Base-by-base conservation (phyloP, 2,797 vertebrate genomes). In the Phylloscopus collybita region DNA sequence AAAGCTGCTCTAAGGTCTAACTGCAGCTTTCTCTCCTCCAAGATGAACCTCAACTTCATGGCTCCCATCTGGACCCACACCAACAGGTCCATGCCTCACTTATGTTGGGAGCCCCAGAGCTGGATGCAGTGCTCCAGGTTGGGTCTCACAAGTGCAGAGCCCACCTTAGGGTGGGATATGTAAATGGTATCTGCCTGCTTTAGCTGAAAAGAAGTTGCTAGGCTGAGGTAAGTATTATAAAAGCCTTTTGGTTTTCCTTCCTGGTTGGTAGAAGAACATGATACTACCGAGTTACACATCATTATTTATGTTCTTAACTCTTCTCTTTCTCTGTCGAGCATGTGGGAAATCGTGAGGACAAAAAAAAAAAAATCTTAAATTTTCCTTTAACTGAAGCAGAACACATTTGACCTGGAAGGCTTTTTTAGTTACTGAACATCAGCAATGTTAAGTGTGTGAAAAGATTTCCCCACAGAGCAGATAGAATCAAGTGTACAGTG, bases 31-130 rank as follows among this genome's bases (percentile, higher is more conserved):
- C 25, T 47, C 38, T 40, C 66, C 44, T 45, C 44, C 50, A 51
- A 25, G 25, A 29, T 22, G 17, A 83, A 13, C 25, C 7, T n/a
- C 27, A 57, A 4, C 16, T 62, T 50, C 50, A n/a, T 6, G 5
- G 27, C 23, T 50, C 10, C 51, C 25, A 25, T 27, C 57, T 65
- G 29, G n/a, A 59, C 38, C n/a, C 20, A 30, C 9, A 25, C n/a
- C 23, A 38, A 18, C 22, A 70, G 20, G 10, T 62, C 50, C 16
- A 9, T n/a, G 50, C 27, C n/a, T 45, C 30, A 38, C 38, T 50
- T 45, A 22, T 26, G 5, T 1, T 70, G n/a, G n/a, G n/a, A 64
- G 20, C 5, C 20, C 29, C 20, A 40, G 44, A 45, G 25, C 0
- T 59, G 45, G n/a, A 19, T 64, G 20, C 65, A 51, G 38, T 21